A percentile compares a stretch with the other conserved stretches of the same genome.
Conservation (phyloP, 1,140 invertebrate species). For the Solenopsis invicta region DNA sequence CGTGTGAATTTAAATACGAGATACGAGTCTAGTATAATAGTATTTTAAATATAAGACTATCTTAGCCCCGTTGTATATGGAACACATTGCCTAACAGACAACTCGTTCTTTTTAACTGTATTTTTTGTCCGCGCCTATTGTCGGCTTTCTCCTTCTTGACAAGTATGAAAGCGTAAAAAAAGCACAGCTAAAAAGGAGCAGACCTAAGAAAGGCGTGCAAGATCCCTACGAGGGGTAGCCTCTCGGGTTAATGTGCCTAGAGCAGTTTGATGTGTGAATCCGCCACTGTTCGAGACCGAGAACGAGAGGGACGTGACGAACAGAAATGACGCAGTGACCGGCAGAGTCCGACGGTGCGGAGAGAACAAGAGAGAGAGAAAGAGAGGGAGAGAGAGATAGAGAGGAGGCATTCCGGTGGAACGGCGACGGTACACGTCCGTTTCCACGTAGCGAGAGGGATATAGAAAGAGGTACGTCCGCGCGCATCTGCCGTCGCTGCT, state of each 20-base stretch:
- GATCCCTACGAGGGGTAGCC: constrained; percentile 14
- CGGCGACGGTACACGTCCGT: constrained; percentile 49
- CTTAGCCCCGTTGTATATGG: neutral
- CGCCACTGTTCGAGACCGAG: constrained; percentile 48
- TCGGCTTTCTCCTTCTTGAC: constrained; percentile 1
- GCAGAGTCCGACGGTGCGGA: constrained; percentile 37
- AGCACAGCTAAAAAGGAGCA: constrained; percentile 25
- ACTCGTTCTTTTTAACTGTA: constrained; percentile 4
- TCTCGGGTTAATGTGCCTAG: constrained; percentile 14
- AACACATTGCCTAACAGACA: neutral
- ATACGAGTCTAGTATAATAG: neutral
- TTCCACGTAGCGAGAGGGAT: constrained; percentile 44
- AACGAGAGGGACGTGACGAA: constrained; percentile 33
- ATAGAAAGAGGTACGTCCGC: constrained; percentile 42
- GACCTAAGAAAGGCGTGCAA: neutral
- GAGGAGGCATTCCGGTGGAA: constrained; percentile 59
- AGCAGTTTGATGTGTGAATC: constrained; percentile 55
- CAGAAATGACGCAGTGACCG: constrained; percentile 71
- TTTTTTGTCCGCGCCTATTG: neutral
- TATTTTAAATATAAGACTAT: constrained; percentile 6
- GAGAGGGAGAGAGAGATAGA: constrained; percentile 9
- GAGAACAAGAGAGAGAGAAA: constrained; percentile 25
- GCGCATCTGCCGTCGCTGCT: constrained; percentile 41
- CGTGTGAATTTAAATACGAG: constrained; percentile 7
- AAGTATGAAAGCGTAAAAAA: constrained; percentile 8